Evolutionary conservation across 2,113 vertebrate species (phyloP).

Genomic region (Periophthalmodon schlosseri): DNA sequence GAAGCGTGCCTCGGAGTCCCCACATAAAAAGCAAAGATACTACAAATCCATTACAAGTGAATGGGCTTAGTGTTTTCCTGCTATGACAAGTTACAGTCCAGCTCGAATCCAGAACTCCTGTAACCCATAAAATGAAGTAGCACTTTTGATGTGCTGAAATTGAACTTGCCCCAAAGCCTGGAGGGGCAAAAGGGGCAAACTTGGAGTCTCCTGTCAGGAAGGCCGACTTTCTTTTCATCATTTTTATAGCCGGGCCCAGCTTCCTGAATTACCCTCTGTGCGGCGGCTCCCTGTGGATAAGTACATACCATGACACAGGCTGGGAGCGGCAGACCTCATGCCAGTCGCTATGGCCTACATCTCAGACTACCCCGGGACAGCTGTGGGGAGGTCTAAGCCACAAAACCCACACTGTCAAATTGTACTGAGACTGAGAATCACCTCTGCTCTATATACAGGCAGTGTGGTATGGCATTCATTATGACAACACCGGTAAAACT

Average conservation of each 20-base stretch:
- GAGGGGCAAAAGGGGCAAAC: conserved; percentile 48
- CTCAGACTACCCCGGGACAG: conserved; percentile 34
- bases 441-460: conserved; percentile 5
- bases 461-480: not conserved
- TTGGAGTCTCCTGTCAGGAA: conserved; percentile 53
- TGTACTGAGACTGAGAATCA: not conserved
- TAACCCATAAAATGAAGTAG: conserved; percentile 56
- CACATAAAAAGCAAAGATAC: conserved; percentile 55
- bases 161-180: conserved; percentile 40
- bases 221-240: conserved; percentile 74
- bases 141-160: conserved; percentile 63
- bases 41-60: conserved; percentile 39
- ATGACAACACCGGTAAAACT: not conserved
- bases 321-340: conserved; percentile 41
- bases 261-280: conserved; percentile 65
- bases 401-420: conserved; percentile 20
- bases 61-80: conserved; percentile 29
- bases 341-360: conserved; percentile 41
- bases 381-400: conserved; percentile 43
- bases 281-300: conserved; percentile 50
- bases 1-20: conserved; percentile 32
- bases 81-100: conserved; percentile 45
- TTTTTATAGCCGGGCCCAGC: conserved; percentile 66
- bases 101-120: conserved; percentile 49
- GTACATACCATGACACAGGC: conserved; percentile 46